Base-by-base conservation (phyloP, 2,797 vertebrate genomes). In the Columba guinea region DNA sequence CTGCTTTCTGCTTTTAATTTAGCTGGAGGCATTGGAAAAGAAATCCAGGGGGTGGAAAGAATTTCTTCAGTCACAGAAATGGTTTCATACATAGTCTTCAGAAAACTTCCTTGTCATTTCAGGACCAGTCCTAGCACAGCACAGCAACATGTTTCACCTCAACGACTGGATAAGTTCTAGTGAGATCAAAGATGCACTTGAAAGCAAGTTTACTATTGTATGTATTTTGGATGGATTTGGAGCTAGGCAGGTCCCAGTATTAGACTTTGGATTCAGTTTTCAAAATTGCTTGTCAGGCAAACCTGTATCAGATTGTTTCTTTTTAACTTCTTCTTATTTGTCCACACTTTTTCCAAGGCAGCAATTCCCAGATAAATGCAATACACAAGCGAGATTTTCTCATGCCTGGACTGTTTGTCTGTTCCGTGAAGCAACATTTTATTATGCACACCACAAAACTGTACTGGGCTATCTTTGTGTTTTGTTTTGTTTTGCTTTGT, bases 11-110 rank as follows among this genome's bases (percentile, higher is more conserved):
- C 35, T 95, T 93, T 84, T 73, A 73, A 51, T 95, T 96, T 95
- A 87, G 87, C 91, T 94, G 34, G 74, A 95, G 94, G 93, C 89
- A 58, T 49, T 97, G 86, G 84, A 93, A 95, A 95, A 93, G 56
- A 93, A 94, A 85, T 93, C 34, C 46, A 86, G 21, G 41, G 2
- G 2, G 21, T 91, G 85, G 91, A 90, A 96, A 93, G 13, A 77
- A 82, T 90, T 71, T 69, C 62, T 90, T 63, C 73, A 86, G 59
- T 84, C 58, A 67, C 52, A 91, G 55, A 46, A 70, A 79, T 69
- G 27, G 22, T 67, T 87, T 82, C 35, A 18, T 73, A 30, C 10
- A 1, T 79, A 20, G 65, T 79, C 44, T 91, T 84, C 77, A 82
- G 70, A 76, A 86, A 84, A 56, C 13, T 87, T 75, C 32, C 34